A percentile compares a stretch with the other conserved stretches of the same genome.
These are phyloP conservation scores for Saxicola maurus DNA, from an alignment of 2,797 vertebrate genomes.

Conservation along the genomic window DNA sequence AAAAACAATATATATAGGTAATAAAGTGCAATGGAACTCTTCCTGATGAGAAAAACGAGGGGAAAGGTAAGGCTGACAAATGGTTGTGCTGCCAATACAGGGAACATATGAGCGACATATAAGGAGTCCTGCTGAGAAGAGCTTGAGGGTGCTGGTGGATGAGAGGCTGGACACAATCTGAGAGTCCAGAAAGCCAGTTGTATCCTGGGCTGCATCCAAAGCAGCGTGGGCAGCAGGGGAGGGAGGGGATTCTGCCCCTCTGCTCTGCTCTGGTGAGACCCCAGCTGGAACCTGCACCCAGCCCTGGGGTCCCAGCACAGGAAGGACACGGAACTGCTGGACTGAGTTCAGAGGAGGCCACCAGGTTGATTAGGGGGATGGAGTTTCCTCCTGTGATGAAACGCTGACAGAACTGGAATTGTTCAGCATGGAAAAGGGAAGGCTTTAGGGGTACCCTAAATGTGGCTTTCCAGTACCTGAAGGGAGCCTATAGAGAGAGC, in stretches of 20 bases:
- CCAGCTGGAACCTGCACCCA: background rate
- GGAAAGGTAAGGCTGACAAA: background rate
- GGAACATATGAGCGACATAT: background rate
- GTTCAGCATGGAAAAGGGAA: background rate
- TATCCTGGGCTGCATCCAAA: background rate
- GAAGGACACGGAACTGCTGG: accelerated
- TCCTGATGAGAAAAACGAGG: background rate
- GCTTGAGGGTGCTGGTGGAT: background rate
- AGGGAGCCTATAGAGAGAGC: background rate
- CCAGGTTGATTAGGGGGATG: background rate
- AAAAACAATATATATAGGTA: background rate
- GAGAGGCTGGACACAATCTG: background rate
- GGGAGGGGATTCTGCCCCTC: background rate
- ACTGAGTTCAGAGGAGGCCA: background rate
- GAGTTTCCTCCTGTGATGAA: background rate
- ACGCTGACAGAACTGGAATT: background rate
- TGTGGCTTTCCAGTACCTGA: background rate
- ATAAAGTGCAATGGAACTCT: background rate
- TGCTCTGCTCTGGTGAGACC: background rate
- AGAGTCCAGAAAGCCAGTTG: accelerated
- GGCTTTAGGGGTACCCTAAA: background rate
- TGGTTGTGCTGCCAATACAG: background rate
- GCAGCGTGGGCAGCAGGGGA: accelerated
- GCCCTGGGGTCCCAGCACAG: background rate
- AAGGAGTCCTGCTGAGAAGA: background rate